Conservation (phyloP, 2,113 vertebrate species). For the Phylloscopus trochilus region DNA sequence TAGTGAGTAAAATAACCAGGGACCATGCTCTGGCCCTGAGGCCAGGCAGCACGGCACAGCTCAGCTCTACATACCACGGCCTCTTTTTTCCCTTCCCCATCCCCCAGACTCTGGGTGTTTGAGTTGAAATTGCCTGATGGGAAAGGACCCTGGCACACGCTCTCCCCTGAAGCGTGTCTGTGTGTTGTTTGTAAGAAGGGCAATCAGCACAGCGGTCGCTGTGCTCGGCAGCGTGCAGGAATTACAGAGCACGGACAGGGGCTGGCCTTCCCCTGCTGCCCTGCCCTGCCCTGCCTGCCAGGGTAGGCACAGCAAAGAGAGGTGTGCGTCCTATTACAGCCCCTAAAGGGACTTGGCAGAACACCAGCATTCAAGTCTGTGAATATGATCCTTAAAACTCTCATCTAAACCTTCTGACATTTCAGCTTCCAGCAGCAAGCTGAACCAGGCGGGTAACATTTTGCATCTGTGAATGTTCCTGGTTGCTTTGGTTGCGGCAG, state of each 20-base stretch:
- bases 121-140: conserved; percentile 13
- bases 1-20: conserved; percentile 35
- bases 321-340: not conserved
- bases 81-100: conserved; percentile 6
- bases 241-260: not conserved
- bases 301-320: not conserved
- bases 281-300: not conserved
- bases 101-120: not conserved
- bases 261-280: not conserved
- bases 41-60: conserved; percentile 7
- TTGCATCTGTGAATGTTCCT: not conserved
- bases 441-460: not conserved
- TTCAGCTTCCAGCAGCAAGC: not conserved
- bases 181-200: conserved; percentile 6
- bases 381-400: not conserved
- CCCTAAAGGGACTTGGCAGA: not conserved
- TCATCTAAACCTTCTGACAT: not conserved
- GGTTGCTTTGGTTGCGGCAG: not conserved
- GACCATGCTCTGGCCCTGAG: not conserved
- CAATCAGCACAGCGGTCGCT: not conserved
- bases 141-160: not conserved
- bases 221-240: not conserved
- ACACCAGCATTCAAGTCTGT: not conserved
- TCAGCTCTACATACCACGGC: not conserved
- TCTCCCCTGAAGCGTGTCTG: not conserved